Evolutionary conservation across 1,140 invertebrate species (phyloP), one percentile per base, ranked within the genome.

Genomic region (Cardiocondyla obscurior): DNA sequence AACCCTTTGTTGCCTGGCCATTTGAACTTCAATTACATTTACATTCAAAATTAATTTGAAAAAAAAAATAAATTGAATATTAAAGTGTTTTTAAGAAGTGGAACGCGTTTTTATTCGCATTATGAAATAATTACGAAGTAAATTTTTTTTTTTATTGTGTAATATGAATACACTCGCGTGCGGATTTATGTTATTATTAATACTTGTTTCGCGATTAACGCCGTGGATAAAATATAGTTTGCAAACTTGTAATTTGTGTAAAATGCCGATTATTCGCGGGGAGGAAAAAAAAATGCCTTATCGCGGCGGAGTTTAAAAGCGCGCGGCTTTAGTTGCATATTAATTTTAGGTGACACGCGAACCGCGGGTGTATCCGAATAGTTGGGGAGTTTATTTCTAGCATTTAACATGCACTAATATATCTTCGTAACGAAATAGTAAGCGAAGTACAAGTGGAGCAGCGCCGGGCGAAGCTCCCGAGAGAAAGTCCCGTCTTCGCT

Each of bases 311-410:
- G n/a, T 79, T n/a, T 42, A 19, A 69, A 53, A 79, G n/a, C 69
- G 67, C 12, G 62, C 25, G 22, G 22, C 12, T 62, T 57, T 42
- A 14, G 49, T 73, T 22, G 36, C 22, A 22, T 36, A 64, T 76
- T 49, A 76, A 76, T 51, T 64, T 64, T 44, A 64, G 30, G 19
- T 33, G 22, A 64, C 57, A 46, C 42, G 73, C 25, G 33, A 53
- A 33, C 22, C n/a, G 33, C n/a, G 30, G 0, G 19, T 19, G 39
- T 77, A 62, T 39, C 16, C 44, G 51, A 57, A 16, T 51, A 62
- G 57, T 77, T 65, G 36, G 60, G 16, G 46, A 55, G 44, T 77
- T 67, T 79, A 67, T 67, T 79, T 79, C 74, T 79, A 67, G 74
- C 74, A 36, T 16, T 79, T 79, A 79, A 69, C 74, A 67, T 36